These are phyloP conservation scores for Temnothorax unifasciatus DNA, from an alignment of 2,888 invertebrate genomes.

Conservation along the genomic window DNA sequence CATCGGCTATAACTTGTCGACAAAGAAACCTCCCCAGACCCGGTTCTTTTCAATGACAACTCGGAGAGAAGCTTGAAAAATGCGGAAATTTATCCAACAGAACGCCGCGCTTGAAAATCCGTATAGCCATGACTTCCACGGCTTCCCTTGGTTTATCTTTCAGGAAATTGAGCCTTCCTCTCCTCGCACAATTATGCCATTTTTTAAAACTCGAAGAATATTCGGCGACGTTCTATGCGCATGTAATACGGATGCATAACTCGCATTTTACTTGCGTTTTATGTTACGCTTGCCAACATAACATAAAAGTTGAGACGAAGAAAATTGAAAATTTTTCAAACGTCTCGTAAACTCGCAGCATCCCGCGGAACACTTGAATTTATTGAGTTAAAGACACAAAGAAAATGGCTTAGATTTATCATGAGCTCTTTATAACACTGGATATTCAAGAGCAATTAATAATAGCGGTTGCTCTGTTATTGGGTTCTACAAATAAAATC, in stretches of 20 bases:
- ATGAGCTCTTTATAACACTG: not conserved
- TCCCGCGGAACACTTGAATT: slow-evolving; percentile 6
- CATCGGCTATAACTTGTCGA: slow-evolving; percentile 52
- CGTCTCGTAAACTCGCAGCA: slow-evolving; percentile 25
- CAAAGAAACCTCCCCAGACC: slow-evolving; percentile 41
- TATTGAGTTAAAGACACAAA: slow-evolving; percentile 1
- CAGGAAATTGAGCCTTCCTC: slow-evolving; percentile 22
- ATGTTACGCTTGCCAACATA: not conserved
- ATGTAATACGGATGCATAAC: not conserved
- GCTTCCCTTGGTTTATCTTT: slow-evolving; percentile 37
- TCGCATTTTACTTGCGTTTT: slow-evolving; percentile 15
- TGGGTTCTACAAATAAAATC: not conserved
- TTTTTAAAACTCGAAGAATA: slow-evolving; percentile 14
- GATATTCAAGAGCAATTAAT: slow-evolving; percentile 1
- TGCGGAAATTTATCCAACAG: slow-evolving; percentile 49
- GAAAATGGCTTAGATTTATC: not conserved
- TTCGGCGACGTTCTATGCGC: slow-evolving; percentile 19
- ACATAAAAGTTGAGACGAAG: slow-evolving; percentile 19
- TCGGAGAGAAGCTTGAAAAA: slow-evolving; percentile 35
- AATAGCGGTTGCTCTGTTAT: not conserved
- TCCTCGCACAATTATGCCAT: slow-evolving; percentile 23
- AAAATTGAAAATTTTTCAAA: slow-evolving; percentile 48
- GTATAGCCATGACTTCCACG: slow-evolving; percentile 22
- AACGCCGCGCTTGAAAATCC: slow-evolving; percentile 42
- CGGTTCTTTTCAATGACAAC: slow-evolving; percentile 53